Percentiles rank a stretch among this genome's conserved stretches.
phyloP scores from a whole-genome alignment of 2,797 vertebrate genomes.

The Fringilla coelebs region DNA sequence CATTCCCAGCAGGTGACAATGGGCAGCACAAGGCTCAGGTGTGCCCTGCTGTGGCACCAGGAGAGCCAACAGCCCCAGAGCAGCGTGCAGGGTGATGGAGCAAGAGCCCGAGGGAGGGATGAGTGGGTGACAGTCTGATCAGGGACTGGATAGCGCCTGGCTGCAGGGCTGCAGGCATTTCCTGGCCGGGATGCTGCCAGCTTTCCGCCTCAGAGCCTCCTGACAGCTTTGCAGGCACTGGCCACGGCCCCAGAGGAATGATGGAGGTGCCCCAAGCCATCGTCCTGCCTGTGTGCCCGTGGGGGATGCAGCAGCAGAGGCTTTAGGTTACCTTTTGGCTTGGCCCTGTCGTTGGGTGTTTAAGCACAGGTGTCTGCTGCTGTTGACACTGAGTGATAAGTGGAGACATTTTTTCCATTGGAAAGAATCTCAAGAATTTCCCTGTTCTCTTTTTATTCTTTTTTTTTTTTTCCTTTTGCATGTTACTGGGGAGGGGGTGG shows the following conservation, averaged over 20 bases:
- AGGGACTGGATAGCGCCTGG: not conserved
- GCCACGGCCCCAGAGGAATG: accelerated
- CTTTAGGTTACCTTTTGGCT: not conserved
- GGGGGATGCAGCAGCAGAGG: not conserved
- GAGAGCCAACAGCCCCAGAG: not conserved
- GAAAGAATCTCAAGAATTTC: conserved; percentile 57
- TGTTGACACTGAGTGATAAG: conserved; percentile 52
- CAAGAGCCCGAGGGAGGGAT: not conserved
- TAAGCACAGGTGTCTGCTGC: conserved; percentile 48
- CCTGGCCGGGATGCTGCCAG: not conserved
- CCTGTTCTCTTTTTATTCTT: conserved; percentile 32
- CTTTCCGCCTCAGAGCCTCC: not conserved
- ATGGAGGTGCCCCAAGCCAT: not conserved
- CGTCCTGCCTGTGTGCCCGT: accelerated
- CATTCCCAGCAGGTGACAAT: not conserved
- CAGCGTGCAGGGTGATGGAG: accelerated
- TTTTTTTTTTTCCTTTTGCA: not conserved
- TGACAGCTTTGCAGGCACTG: not conserved
- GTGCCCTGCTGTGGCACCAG: not conserved
- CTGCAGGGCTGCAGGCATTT: not conserved
- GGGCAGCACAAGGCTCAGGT: not conserved
- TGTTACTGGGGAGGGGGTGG: not conserved
- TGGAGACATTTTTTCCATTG: conserved; percentile 23
- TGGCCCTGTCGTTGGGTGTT: not conserved
- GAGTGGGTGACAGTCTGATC: not conserved